These are phyloP conservation scores for Hydrotaea diabolus DNA, from an alignment of 2,888 invertebrate genomes.

Conservation along the genomic window DNA sequence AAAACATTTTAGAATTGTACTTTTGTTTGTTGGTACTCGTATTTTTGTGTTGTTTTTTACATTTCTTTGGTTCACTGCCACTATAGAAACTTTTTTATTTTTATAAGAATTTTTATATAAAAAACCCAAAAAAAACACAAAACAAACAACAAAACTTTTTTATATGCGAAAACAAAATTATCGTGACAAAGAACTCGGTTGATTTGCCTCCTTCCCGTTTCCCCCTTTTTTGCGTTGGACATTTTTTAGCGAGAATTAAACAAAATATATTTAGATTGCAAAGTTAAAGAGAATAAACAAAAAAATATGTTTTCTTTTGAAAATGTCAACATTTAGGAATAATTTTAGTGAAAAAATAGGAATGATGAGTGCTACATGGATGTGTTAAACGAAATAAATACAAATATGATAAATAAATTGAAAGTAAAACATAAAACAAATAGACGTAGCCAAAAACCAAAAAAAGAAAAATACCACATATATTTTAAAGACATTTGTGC, in stretches of 20 bases:
- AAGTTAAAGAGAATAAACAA: not conserved
- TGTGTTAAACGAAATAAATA: slow-evolving; percentile 58
- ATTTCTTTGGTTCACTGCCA: slow-evolving; percentile 59
- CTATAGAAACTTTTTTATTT: slow-evolving; percentile 56
- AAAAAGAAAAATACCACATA: not conserved
- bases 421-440: slow-evolving; percentile 18
- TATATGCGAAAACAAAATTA: slow-evolving; percentile 15
- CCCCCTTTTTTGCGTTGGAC: slow-evolving; percentile 18
- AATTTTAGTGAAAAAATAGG: slow-evolving; percentile 49
- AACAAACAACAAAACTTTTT: slow-evolving; percentile 11
- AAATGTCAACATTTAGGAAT: slow-evolving; percentile 1
- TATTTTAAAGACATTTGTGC: slow-evolving; percentile 53
- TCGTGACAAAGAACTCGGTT: slow-evolving; percentile 25
- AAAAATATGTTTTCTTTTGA: not conserved
- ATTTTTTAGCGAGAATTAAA: slow-evolving; percentile 53
- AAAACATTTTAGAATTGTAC: not conserved
- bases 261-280: not conserved
- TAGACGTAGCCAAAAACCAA: slow-evolving; percentile 36
- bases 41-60: slow-evolving; percentile 35
- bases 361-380: slow-evolving; percentile 63
- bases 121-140: slow-evolving; percentile 27
- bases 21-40: slow-evolving; percentile 2
- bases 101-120: slow-evolving; percentile 55
- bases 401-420: slow-evolving; percentile 31
- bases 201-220: slow-evolving; percentile 39